Conservation (phyloP, 2,888 invertebrate genomes). For the Pterostichus niger region DNA sequence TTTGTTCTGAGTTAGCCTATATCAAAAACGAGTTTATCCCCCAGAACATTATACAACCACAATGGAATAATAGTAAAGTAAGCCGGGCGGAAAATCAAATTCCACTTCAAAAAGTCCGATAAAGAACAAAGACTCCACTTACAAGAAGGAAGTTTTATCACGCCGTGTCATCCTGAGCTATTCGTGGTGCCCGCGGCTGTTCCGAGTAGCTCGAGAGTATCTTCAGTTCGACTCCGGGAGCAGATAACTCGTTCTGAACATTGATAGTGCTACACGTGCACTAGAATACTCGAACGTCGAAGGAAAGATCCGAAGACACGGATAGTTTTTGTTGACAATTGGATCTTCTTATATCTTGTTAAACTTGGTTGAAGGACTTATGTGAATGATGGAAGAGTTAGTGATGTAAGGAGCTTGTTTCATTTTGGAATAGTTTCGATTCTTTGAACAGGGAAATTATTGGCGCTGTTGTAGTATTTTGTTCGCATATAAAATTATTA, state of each 20-base stretch:
- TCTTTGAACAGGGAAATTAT: background rate
- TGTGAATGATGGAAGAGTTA: background rate
- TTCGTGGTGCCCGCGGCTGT: background rate
- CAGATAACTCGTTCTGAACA: background rate
- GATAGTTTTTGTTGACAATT: slow-evolving; percentile 43
- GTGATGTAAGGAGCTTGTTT: slow-evolving; percentile 13
- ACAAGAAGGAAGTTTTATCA: slow-evolving; percentile 59
- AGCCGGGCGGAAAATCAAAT: slow-evolving; percentile 60
- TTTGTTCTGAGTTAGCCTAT: no score
- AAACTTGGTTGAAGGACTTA: slow-evolving; percentile 10
- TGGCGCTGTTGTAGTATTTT: background rate
- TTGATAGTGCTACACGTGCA: slow-evolving; percentile 12
- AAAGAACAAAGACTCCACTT: slow-evolving; percentile 61
- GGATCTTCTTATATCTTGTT: slow-evolving; percentile 29
- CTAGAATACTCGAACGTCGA: background rate
- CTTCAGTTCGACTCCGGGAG: background rate
- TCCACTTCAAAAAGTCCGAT: slow-evolving; percentile 63
- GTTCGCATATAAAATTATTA: background rate
- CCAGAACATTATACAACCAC: slow-evolving; percentile 48
- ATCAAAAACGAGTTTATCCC: slow-evolving; percentile 1
- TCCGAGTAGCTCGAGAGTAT: background rate
- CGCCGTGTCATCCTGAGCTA: slow-evolving; percentile 52
- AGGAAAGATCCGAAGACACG: background rate
- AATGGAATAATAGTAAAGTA: slow-evolving; percentile 60
- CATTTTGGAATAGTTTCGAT: slow-evolving; percentile 5